Conservation (phyloP, 2,797 vertebrate genomes). For the Enteromius treurensis region DNA sequence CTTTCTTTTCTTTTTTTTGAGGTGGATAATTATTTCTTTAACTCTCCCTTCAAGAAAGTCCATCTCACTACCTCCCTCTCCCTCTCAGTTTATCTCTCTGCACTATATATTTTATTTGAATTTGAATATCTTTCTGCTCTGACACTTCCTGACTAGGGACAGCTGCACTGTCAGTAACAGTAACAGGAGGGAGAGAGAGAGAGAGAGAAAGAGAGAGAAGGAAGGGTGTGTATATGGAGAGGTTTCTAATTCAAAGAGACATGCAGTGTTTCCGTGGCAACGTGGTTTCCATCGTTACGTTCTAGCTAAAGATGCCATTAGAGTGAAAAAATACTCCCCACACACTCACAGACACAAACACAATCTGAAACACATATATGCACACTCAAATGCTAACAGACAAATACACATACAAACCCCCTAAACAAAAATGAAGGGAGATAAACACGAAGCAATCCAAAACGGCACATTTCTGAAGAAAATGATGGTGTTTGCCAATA, state of each 20-base stretch:
- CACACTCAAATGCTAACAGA: conserved; percentile 21
- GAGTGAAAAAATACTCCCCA: conserved; percentile 75
- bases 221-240: conserved; percentile 73
- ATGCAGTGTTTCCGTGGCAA: conserved; percentile 92
- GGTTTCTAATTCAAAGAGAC: conserved; percentile 95
- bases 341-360: conserved; percentile 66
- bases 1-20: conserved; percentile 17
- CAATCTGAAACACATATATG: conserved; percentile 37
- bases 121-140: conserved; percentile 35
- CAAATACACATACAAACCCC: conserved; percentile 13
- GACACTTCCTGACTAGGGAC: conserved; percentile 72
- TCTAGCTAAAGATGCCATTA: conserved; percentile 84
- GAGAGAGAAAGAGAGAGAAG: conserved; percentile 33
- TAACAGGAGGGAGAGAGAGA: conserved; percentile 21
- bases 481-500: neutral
- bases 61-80: conserved; percentile 28
- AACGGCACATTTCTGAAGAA: neutral
- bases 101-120: conserved; percentile 23
- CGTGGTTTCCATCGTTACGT: conserved; percentile 84
- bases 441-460: neutral
- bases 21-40: conserved; percentile 51
- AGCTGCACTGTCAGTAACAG: conserved; percentile 71
- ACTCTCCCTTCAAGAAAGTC: conserved; percentile 49
- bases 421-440: neutral
- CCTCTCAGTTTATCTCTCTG: conserved; percentile 17